Evolutionary conservation across 2,113 vertebrate species (phyloP).

Genomic region (Cichladusa arquata): DNA sequence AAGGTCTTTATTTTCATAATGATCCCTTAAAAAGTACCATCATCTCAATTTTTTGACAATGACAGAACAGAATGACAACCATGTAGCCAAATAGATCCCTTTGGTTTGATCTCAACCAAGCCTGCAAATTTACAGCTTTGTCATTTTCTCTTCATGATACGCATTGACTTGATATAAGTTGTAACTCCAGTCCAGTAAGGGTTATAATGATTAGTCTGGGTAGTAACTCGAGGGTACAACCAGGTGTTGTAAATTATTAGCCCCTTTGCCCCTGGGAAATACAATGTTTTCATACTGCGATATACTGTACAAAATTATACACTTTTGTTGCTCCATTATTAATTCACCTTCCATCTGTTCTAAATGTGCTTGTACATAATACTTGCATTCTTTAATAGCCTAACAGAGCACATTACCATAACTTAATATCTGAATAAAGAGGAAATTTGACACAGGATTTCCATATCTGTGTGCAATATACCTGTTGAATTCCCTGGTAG

Average conservation of each 20-base stretch:
- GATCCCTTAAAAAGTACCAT: not conserved
- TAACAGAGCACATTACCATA: not conserved
- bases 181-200: not conserved
- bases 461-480: not conserved
- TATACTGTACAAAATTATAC: not conserved
- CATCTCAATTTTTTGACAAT: not conserved
- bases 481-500: not conserved
- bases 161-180: not conserved
- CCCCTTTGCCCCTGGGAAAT: slow-evolving; percentile 32
- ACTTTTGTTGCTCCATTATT: slow-evolving; percentile 13
- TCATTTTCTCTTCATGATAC: not conserved
- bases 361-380: not conserved
- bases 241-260: slow-evolving; percentile 19
- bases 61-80: not conserved
- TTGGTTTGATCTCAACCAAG: not conserved
- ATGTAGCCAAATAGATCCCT: not conserved
- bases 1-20: not conserved
- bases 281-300: slow-evolving; percentile 11
- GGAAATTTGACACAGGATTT: not conserved
- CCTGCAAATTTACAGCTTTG: slow-evolving; percentile 1
- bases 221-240: not conserved
- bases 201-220: slow-evolving; percentile 42
- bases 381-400: not conserved
- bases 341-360: not conserved
- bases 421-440: not conserved